A percentile compares a stretch with the other conserved stretches of the same genome.
phyloP scores from a whole-genome alignment of 2,797 vertebrate species.

The Decapterus maruadsi region DNA sequence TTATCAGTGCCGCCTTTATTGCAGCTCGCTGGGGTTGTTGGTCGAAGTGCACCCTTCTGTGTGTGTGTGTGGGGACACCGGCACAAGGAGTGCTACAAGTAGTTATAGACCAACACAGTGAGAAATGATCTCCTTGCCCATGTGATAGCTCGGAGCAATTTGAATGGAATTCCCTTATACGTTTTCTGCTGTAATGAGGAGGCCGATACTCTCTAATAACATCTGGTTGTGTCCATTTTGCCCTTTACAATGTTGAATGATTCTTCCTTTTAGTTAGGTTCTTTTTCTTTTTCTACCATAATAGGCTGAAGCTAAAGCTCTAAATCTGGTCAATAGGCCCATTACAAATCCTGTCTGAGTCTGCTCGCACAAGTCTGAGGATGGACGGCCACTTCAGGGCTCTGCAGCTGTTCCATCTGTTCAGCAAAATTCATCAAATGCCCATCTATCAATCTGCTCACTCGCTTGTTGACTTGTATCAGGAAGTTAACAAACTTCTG shows the following conservation, averaged over 20 bases:
- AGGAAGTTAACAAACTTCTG: conserved; percentile 58
- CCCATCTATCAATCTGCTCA: conserved; percentile 54
- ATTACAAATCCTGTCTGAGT: conserved; percentile 43
- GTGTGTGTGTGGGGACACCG: conserved; percentile 28
- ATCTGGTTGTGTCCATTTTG: conserved; percentile 45
- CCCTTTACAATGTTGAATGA: conserved; percentile 21
- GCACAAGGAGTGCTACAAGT: conserved; percentile 36
- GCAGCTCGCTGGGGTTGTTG: conserved; percentile 54
- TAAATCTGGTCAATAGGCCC: conserved; percentile 38
- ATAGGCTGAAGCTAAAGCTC: conserved; percentile 9
- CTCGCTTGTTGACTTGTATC: conserved; percentile 27
- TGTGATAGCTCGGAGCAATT: conserved; percentile 26
- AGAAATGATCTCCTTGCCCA: conserved; percentile 24
- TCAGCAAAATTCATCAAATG: conserved; percentile 63
- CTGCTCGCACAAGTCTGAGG: conserved; percentile 44
- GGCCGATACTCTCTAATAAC: conserved; percentile 36
- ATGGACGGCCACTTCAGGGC: conserved; percentile 62
- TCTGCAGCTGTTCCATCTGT: conserved; percentile 71
- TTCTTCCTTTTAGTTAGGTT: conserved; percentile 1
- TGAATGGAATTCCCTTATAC: conserved; percentile 35
- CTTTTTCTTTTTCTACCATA: neutral
- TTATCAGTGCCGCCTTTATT: conserved; percentile 69
- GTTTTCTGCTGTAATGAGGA: conserved; percentile 45
- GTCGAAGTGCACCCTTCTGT: conserved; percentile 31
- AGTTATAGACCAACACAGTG: conserved; percentile 40